phyloP scores from a whole-genome alignment of 1,140 invertebrate genomes.

The Papilio polytes region DNA sequence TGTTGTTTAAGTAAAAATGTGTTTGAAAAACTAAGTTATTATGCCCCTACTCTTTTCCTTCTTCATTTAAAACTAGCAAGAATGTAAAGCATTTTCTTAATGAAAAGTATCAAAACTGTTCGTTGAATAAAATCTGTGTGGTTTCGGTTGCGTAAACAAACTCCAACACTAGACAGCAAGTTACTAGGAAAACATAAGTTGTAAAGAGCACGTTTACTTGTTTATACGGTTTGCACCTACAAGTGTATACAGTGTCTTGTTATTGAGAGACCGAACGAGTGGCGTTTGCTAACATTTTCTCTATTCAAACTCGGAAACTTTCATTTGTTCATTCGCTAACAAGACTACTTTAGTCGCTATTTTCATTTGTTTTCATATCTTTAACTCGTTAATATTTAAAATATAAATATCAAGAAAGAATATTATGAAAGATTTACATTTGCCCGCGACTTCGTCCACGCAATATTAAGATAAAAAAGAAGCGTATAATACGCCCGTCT shows the following conservation, averaged over 20 bases:
- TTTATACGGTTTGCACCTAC: slow-evolving; percentile 36
- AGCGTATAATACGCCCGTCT: too few species aligned
- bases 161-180: slow-evolving; percentile 62
- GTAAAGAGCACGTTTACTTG: slow-evolving; percentile 44
- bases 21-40: too few species aligned
- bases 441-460: too few species aligned
- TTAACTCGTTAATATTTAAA: background rate
- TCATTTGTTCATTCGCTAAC: slow-evolving; percentile 28
- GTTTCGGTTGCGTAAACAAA: slow-evolving; percentile 49
- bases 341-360: slow-evolving; percentile 17
- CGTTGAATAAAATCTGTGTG: background rate
- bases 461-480: too few species aligned
- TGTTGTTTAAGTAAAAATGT: too few species aligned
- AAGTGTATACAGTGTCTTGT: slow-evolving; percentile 26
- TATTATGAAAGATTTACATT: too few species aligned
- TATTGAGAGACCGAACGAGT: slow-evolving; percentile 33
- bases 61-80: too few species aligned
- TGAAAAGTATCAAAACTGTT: background rate
- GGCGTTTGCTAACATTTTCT: slow-evolving; percentile 34
- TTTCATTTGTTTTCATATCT: background rate
- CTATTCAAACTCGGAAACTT: slow-evolving; percentile 38
- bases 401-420: too few species aligned
- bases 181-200: slow-evolving; percentile 67
- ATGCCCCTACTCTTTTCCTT: too few species aligned
- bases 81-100: too few species aligned